phyloP scores from a whole-genome alignment of 2,113 vertebrate genomes.

The Cathartes aura region DNA sequence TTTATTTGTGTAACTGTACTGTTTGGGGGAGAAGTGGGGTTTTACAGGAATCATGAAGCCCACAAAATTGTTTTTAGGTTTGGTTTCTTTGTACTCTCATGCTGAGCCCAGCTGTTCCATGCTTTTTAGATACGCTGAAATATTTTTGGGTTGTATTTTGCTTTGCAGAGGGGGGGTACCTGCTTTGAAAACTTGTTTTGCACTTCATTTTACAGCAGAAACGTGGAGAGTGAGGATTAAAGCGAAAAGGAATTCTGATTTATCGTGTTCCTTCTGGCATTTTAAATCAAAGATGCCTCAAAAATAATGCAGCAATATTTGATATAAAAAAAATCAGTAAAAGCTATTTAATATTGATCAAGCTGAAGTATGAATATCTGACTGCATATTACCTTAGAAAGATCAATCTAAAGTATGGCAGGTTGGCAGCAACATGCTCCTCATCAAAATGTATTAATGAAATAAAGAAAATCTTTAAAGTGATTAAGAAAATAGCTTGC shows the following conservation, averaged over 20 bases:
- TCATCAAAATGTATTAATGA: background rate
- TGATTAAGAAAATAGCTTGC: background rate
- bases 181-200: conserved; percentile 74
- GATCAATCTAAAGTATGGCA: background rate
- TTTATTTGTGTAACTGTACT: conserved; percentile 10
- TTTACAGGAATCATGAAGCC: conserved; percentile 14
- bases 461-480: conserved; percentile 24
- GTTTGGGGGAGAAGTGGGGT: background rate
- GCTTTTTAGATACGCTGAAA: background rate
- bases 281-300: conserved; percentile 1
- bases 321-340: background rate
- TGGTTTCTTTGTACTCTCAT: conserved; percentile 39
- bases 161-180: conserved; percentile 35
- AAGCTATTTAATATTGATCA: background rate
- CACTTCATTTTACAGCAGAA: conserved; percentile 63
- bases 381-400: background rate
- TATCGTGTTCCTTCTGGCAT: background rate
- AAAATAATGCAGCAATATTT: conserved; percentile 11
- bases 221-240: background rate
- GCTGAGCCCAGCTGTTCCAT: conserved; percentile 29
- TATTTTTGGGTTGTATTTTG: conserved; percentile 35
- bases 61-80: conserved; percentile 41
- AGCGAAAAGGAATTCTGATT: background rate
- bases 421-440: background rate
- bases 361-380: background rate